phyloP scores from a whole-genome alignment of 2,113 vertebrate genomes.

The Odontophorus gujanensis region DNA sequence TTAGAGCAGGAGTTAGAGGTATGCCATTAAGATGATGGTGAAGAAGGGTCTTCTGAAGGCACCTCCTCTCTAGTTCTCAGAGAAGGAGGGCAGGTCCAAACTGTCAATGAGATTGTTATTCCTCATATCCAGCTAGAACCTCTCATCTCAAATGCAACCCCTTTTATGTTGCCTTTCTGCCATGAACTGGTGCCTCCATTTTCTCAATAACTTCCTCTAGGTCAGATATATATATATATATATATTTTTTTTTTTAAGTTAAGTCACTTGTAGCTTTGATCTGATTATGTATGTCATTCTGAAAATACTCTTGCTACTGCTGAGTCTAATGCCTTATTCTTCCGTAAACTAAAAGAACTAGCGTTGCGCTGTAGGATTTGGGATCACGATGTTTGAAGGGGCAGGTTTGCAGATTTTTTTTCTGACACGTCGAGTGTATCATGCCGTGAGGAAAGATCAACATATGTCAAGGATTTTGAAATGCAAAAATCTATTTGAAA shows the following conservation, averaged over 20 bases:
- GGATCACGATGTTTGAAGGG: not conserved
- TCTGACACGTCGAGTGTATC: not conserved
- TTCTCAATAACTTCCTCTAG: not conserved
- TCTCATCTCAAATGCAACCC: not conserved
- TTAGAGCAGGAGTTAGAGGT: not conserved
- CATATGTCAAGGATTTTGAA: not conserved
- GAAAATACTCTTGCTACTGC: not conserved
- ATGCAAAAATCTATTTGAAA: not conserved
- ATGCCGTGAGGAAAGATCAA: not conserved
- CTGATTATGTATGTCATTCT: not conserved
- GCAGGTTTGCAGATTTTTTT: not conserved
- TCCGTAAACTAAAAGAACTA: not conserved
- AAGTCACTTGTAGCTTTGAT: not conserved
- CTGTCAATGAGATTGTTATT: not conserved
- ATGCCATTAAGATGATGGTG: not conserved
- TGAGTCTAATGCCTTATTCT: not conserved
- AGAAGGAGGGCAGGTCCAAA: not conserved
- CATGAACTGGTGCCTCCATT: accelerated
- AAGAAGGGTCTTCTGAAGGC: not conserved
- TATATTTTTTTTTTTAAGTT: not conserved
- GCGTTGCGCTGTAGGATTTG: not conserved
- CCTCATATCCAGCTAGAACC: not conserved
- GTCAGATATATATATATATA: not conserved
- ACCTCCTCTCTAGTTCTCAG: not conserved
- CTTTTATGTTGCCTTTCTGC: not conserved